Evolutionary conservation across 2,888 invertebrate species (phyloP).

Genomic region (Alloscopus bannaensis): DNA sequence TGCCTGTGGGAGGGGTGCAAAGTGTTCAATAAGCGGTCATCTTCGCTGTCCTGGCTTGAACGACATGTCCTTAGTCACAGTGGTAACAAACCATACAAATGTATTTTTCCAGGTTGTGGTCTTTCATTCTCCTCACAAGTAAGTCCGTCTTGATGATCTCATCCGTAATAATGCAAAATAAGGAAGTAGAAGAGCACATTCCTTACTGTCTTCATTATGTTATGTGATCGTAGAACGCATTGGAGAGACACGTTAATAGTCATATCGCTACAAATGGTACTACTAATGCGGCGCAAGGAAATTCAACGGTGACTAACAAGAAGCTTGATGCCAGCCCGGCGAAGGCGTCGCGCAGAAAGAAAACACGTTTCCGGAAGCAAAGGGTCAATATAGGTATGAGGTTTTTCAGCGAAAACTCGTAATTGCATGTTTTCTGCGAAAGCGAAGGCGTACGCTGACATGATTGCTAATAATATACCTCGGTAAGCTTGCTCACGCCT

Average conservation of each 20-base stretch:
- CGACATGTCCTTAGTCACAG: conserved; percentile 93
- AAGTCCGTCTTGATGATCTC: conserved; percentile 40
- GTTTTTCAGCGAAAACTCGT: no score
- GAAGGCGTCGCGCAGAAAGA: conserved; percentile 89
- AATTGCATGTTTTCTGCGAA: no score
- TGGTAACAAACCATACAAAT: conserved; percentile 95
- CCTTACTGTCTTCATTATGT: no score
- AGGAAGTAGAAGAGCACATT: background rate
- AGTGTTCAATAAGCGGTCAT: conserved; percentile 93
- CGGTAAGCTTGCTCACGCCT: background rate
- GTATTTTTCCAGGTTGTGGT: conserved; percentile 95
- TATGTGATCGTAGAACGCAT: conserved; percentile 83
- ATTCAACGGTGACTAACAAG: conserved; percentile 79
- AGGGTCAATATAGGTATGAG: conserved; percentile 69
- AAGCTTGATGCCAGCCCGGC: conserved; percentile 84
- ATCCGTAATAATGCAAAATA: background rate
- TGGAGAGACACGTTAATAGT: conserved; percentile 94
- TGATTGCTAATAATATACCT: conserved; percentile 6
- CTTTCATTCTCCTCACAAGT: conserved; percentile 77
- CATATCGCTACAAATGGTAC: conserved; percentile 83
- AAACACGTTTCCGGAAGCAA: conserved; percentile 83
- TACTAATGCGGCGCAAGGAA: conserved; percentile 77
- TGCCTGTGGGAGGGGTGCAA: conserved; percentile 97
- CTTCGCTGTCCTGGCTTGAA: conserved; percentile 94
- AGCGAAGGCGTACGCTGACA: no score